Percentiles rank a stretch among this genome's conserved stretches.
phyloP scores from a whole-genome alignment of 2,888 invertebrate genomes.

The Eledone cirrhosa region DNA sequence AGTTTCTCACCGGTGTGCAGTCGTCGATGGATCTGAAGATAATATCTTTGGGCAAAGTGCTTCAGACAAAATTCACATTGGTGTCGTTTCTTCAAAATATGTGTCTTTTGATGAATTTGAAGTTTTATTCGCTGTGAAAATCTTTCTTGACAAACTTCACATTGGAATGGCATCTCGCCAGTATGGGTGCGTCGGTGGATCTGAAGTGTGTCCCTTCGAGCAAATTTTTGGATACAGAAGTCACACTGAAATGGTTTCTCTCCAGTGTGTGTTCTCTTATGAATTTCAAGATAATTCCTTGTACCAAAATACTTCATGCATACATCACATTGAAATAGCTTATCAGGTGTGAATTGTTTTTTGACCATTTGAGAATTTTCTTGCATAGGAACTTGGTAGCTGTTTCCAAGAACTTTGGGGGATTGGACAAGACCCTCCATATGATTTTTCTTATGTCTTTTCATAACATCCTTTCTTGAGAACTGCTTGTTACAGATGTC shows the following conservation, averaged over 20 bases:
- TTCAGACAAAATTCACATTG: slow-evolving; percentile 20
- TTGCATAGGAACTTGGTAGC: not conserved
- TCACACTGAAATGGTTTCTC: slow-evolving; percentile 23
- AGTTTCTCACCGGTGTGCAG: slow-evolving; percentile 26
- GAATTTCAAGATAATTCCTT: slow-evolving; percentile 3
- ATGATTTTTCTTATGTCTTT: slow-evolving; percentile 14
- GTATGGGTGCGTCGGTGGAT: slow-evolving; percentile 10
- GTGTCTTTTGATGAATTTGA: slow-evolving; percentile 14
- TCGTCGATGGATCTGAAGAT: slow-evolving; percentile 25
- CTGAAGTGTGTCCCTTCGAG: not conserved
- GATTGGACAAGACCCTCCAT: not conserved
- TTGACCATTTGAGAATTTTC: not conserved
- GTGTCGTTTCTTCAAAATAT: not conserved
- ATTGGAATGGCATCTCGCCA: not conserved
- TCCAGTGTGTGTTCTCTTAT: slow-evolving; percentile 1
- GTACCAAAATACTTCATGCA: slow-evolving; percentile 25
- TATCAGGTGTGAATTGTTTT: slow-evolving; percentile 16
- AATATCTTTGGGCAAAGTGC: slow-evolving; percentile 15
- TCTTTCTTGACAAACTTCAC: slow-evolving; percentile 2
- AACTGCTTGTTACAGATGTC: slow-evolving; percentile 13
- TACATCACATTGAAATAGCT: slow-evolving; percentile 22
- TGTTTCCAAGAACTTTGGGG: not conserved
- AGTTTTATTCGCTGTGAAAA: slow-evolving; percentile 15
- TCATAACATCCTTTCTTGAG: slow-evolving; percentile 9
- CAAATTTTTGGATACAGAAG: slow-evolving; percentile 21